These are phyloP conservation scores for Hucho hucho DNA, from an alignment of 2,113 vertebrate species.

Conservation along the genomic window DNA sequence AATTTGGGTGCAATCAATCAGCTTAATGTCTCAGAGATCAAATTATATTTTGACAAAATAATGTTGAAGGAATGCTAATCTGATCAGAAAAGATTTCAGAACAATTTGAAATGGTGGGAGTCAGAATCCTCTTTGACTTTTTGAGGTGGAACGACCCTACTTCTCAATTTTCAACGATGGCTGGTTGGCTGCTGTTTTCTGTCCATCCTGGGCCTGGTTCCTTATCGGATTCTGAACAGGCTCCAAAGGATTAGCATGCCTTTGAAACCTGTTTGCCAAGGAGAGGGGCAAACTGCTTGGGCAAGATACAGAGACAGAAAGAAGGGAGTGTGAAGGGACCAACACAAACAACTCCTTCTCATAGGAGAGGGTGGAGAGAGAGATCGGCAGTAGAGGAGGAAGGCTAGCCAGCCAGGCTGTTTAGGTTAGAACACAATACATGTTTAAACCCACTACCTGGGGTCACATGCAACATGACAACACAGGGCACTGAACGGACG, in stretches of 20 bases:
- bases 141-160: too few relatives aligned
- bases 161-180: not conserved
- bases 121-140: too few relatives aligned
- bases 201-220: slow-evolving; percentile 27
- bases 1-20: too few relatives aligned
- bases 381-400: slow-evolving; percentile 11
- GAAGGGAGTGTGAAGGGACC: not conserved
- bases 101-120: too few relatives aligned
- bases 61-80: too few relatives aligned
- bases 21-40: too few relatives aligned
- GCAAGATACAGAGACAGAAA: slow-evolving; percentile 6
- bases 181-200: slow-evolving; percentile 29
- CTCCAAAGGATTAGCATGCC: slow-evolving; percentile 41
- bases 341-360: slow-evolving; percentile 8
- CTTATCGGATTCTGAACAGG: slow-evolving; percentile 45
- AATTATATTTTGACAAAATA: too few relatives aligned
- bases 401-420: slow-evolving; percentile 2
- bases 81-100: too few relatives aligned
- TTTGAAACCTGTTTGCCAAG: slow-evolving; percentile 50
- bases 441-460: too few relatives aligned
- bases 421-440: too few relatives aligned
- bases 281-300: slow-evolving; percentile 18
- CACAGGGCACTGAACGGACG: too few relatives aligned
- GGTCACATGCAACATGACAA: too few relatives aligned
- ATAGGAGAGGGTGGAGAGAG: not conserved